These are phyloP conservation scores for Erpobdella octoculata DNA, from an alignment of 2,888 invertebrate species.

Conservation along the genomic window DNA sequence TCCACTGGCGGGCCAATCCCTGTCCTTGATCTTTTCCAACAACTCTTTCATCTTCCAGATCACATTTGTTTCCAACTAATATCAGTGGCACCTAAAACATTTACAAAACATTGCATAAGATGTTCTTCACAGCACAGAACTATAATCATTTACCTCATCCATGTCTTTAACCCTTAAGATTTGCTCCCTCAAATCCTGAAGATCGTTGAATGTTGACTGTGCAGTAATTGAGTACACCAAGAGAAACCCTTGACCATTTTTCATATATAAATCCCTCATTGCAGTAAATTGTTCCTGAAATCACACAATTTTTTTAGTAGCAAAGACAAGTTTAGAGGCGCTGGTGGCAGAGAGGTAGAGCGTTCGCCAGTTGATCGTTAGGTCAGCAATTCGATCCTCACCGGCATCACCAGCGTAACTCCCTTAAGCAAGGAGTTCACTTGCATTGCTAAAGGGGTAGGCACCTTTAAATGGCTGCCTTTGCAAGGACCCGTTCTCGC, in stretches of 20 bases:
- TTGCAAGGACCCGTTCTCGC: too few relatives aligned
- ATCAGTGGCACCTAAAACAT: conserved; percentile 75
- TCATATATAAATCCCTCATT: conserved; percentile 99
- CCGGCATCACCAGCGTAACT: too few relatives aligned
- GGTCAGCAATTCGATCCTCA: too few relatives aligned
- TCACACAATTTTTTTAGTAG: too few relatives aligned
- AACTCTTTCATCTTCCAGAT: conserved; percentile 97
- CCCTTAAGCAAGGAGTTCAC: too few relatives aligned
- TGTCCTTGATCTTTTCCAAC: conserved; percentile 97
- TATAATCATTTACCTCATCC: conserved; percentile 54
- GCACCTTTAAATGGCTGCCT: too few relatives aligned
- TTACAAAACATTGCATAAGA: neutral
- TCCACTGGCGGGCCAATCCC: conserved; percentile 86
- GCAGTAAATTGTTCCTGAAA: conserved; percentile 95
- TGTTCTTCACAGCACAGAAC: too few relatives aligned
- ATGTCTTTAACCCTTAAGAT: conserved; percentile 86
- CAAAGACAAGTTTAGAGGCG: too few relatives aligned
- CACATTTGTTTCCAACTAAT: conserved; percentile 98
- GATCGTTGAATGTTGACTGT: conserved; percentile 98
- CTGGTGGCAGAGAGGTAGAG: too few relatives aligned
- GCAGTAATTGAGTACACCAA: conserved; percentile 99
- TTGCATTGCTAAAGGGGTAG: too few relatives aligned
- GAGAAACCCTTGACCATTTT: conserved; percentile 98
- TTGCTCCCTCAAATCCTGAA: conserved; percentile 96
- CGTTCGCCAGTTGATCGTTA: too few relatives aligned